Percentiles rank a stretch among this genome's conserved stretches.
phyloP scores from a whole-genome alignment of 2,888 invertebrate species.

The Ochlodes sylvanus region DNA sequence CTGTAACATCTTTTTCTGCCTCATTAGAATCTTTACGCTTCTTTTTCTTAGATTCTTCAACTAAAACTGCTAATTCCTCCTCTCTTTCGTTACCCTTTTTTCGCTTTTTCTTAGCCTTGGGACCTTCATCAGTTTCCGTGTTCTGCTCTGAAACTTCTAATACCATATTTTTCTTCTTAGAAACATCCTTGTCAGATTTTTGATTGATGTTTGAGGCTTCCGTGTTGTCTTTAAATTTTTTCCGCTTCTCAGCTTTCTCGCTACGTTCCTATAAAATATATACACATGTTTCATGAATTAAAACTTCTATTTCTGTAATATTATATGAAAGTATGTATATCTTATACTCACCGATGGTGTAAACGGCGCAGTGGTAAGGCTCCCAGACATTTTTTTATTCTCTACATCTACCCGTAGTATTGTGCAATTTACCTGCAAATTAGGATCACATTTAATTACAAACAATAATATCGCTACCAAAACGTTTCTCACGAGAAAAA shows the following conservation, averaged over 20 bases:
- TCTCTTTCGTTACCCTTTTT: slow-evolving; percentile 35
- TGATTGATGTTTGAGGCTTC: slow-evolving; percentile 30
- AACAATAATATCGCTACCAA: too few relatives aligned
- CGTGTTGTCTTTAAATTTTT: neutral
- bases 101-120: slow-evolving; percentile 14
- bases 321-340: too few relatives aligned
- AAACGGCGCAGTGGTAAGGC: slow-evolving; percentile 66
- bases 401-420: slow-evolving; percentile 65
- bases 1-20: slow-evolving; percentile 12
- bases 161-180: slow-evolving; percentile 13
- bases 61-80: neutral
- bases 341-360: slow-evolving; percentile 56
- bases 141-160: slow-evolving; percentile 32
- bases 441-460: neutral
- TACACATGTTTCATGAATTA: too few relatives aligned
- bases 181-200: slow-evolving; percentile 45
- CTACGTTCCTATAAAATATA: slow-evolving; percentile 14
- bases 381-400: slow-evolving; percentile 71
- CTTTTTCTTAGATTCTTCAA: slow-evolving; percentile 30
- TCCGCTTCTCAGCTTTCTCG: slow-evolving; percentile 2
- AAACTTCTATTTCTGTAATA: too few relatives aligned
- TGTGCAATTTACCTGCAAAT: slow-evolving; percentile 78
- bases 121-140: neutral
- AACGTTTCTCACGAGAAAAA: too few relatives aligned
- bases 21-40: slow-evolving; percentile 17